A percentile compares a stretch with the other conserved stretches of the same genome.
Evolutionary conservation across 2,113 vertebrate genomes (phyloP).

Genomic region (Myotis yumanensis): DNA sequence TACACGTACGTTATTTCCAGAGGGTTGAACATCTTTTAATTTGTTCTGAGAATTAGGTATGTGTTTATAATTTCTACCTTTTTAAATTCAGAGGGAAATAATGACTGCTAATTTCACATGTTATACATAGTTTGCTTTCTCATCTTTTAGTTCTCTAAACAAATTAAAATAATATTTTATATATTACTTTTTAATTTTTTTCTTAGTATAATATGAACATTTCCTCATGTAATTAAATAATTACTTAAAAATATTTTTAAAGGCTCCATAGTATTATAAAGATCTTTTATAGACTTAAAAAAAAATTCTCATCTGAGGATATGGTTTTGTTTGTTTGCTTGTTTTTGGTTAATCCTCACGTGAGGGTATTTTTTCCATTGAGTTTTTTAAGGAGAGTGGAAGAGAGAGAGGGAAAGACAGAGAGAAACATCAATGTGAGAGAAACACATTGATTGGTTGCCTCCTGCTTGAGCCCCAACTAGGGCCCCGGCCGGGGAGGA

Average conservation of each 20-base stretch:
- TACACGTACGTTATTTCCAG: not conserved
- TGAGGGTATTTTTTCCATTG: no score
- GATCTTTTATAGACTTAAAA: not conserved
- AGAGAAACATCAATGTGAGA: no score
- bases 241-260: not conserved
- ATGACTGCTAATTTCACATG: not conserved
- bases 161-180: slow-evolving; percentile 5
- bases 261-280: not conserved
- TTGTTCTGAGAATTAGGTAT: not conserved
- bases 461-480: no score
- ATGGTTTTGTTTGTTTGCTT: no score
- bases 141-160: not conserved
- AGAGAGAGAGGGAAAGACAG: no score
- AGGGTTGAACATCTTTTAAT: not conserved
- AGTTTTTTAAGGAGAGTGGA: no score
- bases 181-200: not conserved
- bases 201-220: not conserved
- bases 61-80: not conserved
- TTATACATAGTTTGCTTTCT: not conserved
- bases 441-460: no score
- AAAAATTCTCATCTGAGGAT: no score
- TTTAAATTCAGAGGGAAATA: slow-evolving; percentile 14
- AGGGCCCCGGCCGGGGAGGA: no score
- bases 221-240: not conserved
- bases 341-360: no score